phyloP scores from a whole-genome alignment of 2,113 vertebrate genomes.

The Herpetotheres cachinnans region DNA sequence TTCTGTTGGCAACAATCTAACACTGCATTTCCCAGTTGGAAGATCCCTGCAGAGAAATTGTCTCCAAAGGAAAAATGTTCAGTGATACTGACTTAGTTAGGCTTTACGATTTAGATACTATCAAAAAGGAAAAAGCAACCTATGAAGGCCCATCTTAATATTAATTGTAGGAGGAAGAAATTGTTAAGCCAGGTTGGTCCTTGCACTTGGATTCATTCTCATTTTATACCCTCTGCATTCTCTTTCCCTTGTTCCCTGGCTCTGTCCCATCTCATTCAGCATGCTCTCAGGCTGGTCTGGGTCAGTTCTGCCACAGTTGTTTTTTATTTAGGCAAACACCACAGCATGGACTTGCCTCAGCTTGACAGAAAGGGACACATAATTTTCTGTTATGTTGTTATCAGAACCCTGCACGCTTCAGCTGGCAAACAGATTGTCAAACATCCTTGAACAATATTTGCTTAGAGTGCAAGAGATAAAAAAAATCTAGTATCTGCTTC shows the following conservation, averaged over 20 bases:
- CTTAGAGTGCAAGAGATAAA: neutral
- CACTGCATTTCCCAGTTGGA: neutral
- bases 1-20: conserved; percentile 7
- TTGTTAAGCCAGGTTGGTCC: neutral
- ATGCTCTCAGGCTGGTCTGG: neutral
- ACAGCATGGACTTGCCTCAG: neutral
- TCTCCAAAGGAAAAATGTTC: neutral
- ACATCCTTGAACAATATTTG: neutral
- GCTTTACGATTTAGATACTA: neutral
- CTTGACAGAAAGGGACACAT: neutral
- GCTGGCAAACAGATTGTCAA: conserved; percentile 6
- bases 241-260: neutral
- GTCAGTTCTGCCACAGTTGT: neutral
- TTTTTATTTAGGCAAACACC: neutral
- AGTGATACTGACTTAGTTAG: neutral
- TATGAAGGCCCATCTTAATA: neutral
- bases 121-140: neutral
- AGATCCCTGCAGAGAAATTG: neutral
- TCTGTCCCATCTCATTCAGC: neutral
- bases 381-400: neutral
- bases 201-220: neutral
- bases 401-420: neutral
- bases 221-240: neutral
- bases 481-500: neutral
- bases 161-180: neutral